Evolutionary conservation across 2,797 vertebrate species (phyloP), one percentile per base, ranked within the genome.

Genomic region (Mergus octosetaceus): DNA sequence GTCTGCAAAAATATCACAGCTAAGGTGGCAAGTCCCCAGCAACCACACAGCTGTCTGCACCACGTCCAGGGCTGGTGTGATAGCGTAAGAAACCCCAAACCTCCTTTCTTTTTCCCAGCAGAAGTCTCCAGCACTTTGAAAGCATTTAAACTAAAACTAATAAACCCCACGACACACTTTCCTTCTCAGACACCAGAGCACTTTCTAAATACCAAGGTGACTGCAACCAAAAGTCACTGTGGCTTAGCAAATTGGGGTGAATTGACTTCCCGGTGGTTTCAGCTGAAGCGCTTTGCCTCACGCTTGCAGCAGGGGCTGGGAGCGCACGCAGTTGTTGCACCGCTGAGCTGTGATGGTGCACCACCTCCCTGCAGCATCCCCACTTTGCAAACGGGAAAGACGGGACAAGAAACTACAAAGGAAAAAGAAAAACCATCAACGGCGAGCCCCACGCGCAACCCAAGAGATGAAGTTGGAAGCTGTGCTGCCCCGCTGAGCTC

Each of bases 191-290:
- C 20, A 90, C 41, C 74, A 89, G 47, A 94, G 10, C n/a, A 82
- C 84, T 93, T 96, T 76, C 90, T 91, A 90, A 94, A 95, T 76
- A 83, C 80, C 74, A 93, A 90, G 36, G 71, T 85, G 68, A 86
- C 85, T 71, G 77, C 77, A 91, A 89, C 13, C 83, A 87, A 64
- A 86, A 94, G 64, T 93, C 71, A 90, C 83, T 14, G 1, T 0
- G 12, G 71, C 77, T 87, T 85, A 87, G 79, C 53, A 91, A 83
- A 90, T 27, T 39, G 1, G 8, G 43, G 51, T 73, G 36, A 93
- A 4, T 6, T 34, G 60, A 87, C 64, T 92, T 93, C 43, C 81
- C 15, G 0, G 86, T 51, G 56, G 93, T 95, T 95, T 90, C 86
- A 92, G 56, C 32, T 64, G 15, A 56, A 78, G 60, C 28, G 64